These are phyloP conservation scores for Cathartes aura DNA, from an alignment of 2,113 vertebrate species.

Conservation along the genomic window DNA sequence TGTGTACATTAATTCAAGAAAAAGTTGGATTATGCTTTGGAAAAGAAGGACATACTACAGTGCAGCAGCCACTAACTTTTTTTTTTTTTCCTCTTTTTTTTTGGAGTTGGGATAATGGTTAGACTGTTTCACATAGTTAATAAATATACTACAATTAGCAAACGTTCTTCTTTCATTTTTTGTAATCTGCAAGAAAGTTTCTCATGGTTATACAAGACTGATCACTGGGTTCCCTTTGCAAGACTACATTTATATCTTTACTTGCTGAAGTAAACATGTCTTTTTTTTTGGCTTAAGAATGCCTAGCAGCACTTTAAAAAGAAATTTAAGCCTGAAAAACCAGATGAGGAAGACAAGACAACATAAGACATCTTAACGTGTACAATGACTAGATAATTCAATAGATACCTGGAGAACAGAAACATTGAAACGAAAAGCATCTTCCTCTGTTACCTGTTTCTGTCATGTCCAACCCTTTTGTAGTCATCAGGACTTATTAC, in stretches of 20 bases:
- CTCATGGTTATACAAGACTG: not conserved
- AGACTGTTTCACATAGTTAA: not conserved
- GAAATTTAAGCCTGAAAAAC: not conserved
- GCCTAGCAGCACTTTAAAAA: conserved; percentile 6
- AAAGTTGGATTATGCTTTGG: conserved; percentile 48
- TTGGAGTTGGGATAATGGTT: not conserved
- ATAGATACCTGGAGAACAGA: not conserved
- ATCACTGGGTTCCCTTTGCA: not conserved
- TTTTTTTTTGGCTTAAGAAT: not conserved
- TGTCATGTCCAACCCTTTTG: not conserved
- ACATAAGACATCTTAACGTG: not conserved
- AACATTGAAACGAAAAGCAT: not conserved
- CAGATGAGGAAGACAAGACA: conserved; percentile 21
- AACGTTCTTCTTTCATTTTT: conserved; percentile 15
- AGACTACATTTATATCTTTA: not conserved
- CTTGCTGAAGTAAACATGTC: conserved; percentile 14
- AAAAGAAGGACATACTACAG: conserved; percentile 42
- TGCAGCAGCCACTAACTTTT: not conserved
- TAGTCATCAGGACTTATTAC: not conserved
- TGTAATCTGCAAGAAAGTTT: not conserved
- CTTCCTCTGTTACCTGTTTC: not conserved
- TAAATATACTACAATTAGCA: not conserved
- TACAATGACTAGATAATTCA: not conserved
- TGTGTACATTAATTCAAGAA: conserved; percentile 48
- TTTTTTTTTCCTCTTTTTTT: not conserved